These are phyloP conservation scores for Enteromius anoplus DNA, from an alignment of 2,797 vertebrate genomes.

Conservation along the genomic window DNA sequence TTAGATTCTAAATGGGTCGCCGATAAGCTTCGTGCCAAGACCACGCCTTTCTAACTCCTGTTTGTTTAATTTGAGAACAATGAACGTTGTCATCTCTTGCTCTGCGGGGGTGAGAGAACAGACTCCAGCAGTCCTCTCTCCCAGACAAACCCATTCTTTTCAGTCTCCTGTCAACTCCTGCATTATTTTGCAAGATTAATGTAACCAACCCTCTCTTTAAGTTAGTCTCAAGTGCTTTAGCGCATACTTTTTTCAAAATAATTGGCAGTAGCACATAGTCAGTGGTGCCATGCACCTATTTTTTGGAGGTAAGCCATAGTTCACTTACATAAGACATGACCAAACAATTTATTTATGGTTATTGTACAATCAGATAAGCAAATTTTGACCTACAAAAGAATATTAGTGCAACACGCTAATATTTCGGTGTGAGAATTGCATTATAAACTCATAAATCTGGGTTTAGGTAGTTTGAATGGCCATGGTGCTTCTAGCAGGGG, in stretches of 20 bases:
- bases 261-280: not conserved
- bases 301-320: not conserved
- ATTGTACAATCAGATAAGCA: not conserved
- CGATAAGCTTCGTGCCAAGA: slow-evolving; percentile 68
- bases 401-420: not conserved
- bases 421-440: not conserved
- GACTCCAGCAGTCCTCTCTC: slow-evolving; percentile 54
- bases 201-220: slow-evolving; percentile 11
- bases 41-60: slow-evolving; percentile 69
- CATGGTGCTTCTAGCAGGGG: not conserved
- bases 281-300: not conserved
- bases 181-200: slow-evolving; percentile 30
- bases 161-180: slow-evolving; percentile 35
- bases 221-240: slow-evolving; percentile 19
- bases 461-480: not conserved
- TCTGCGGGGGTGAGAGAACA: slow-evolving; percentile 57
- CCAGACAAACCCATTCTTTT: slow-evolving; percentile 38
- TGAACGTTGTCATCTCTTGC: slow-evolving; percentile 43
- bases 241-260: slow-evolving; percentile 2
- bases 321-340: not conserved
- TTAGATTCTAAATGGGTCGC: slow-evolving; percentile 77
- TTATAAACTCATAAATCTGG: not conserved
- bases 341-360: not conserved
- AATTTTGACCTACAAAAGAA: not conserved
- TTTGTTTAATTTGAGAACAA: slow-evolving; percentile 70